Base-by-base conservation (phyloP, 2,113 vertebrate species). In the Forbesichthys agassizii region DNA sequence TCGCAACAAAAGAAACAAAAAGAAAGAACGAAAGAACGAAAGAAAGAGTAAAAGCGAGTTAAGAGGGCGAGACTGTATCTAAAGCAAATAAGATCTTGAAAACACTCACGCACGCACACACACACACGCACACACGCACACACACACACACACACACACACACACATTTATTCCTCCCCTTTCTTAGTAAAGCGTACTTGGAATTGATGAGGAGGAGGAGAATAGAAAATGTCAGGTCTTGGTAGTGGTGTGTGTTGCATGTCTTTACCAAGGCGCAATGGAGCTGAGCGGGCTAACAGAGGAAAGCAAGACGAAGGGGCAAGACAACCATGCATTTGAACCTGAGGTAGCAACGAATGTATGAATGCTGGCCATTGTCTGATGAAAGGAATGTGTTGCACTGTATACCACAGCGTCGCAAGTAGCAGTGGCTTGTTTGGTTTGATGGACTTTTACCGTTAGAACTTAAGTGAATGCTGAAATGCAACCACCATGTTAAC, bases 281-380 rank as follows among this genome's bases (percentile, higher is more conserved):
- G 83, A 85, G 76, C 68, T 77, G 4, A 68, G 42, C 18, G 11
- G 0, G 12, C 58, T 8, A 18, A 16, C 78, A 33, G 66, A 13
- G n/a, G 48, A 18, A 0, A 59, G 7, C 51, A 61, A 9, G 51
- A 69, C 62, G 47, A 36, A 6, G 1, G 75, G 75, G 47, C 12
- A 62, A 48, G 68, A 78, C 48, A 86, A 82, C 48, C 16, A 14
- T 1, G 68, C 70, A 56, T 79, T 88, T 69, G 60, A 73, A 42
- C 13, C 46, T n/a, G 70, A 87, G 80, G 84, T 88, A 72, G n/a
- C 79, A 3, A 0, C 8, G 18, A 52, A 42, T 10, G 20, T 55
- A 8, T 62, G 13, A 69, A 11, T 33, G 14, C 0, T 33, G 13
- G 3, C 0, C 0, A 3, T 9, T 42, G 33, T 33, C 42, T 11